These are phyloP conservation scores for Rhagoletis zephyria DNA, from an alignment of 1,140 invertebrate genomes.

Conservation along the genomic window DNA sequence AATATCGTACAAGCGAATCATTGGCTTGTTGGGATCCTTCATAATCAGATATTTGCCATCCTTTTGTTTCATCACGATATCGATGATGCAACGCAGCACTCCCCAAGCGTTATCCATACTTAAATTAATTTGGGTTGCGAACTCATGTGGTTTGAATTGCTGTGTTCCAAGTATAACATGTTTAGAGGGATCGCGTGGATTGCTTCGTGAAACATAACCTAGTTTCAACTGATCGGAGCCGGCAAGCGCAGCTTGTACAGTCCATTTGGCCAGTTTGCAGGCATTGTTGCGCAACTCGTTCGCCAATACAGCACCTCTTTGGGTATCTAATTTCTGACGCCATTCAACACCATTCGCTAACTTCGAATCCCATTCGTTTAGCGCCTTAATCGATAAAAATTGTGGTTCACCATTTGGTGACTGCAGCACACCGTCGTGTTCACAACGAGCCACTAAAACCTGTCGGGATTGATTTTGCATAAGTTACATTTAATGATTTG, in stretches of 20 bases:
- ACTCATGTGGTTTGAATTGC: constrained; percentile 98
- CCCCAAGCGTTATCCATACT: constrained; percentile 99
- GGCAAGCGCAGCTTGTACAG: constrained; percentile 94
- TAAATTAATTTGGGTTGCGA: constrained; percentile 98
- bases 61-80: constrained; percentile 97
- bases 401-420: constrained; percentile 93
- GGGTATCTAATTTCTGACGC: constrained; percentile 96
- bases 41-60: constrained; percentile 98
- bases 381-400: constrained; percentile 95
- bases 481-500: not conserved
- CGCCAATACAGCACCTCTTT: constrained; percentile 96
- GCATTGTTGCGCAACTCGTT: constrained; percentile 99
- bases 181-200: constrained; percentile 93
- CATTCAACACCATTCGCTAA: constrained; percentile 96
- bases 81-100: constrained; percentile 97
- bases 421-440: constrained; percentile 95
- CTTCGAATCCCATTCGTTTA: constrained; percentile 99
- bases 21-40: constrained; percentile 99
- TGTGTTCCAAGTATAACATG: constrained; percentile 98
- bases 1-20: constrained; percentile 96
- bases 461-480: constrained; percentile 56
- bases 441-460: constrained; percentile 90
- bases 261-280: constrained; percentile 99
- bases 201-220: constrained; percentile 96
- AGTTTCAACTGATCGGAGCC: constrained; percentile 98